These are phyloP conservation scores for Psilopogon haemacephalus DNA, from an alignment of 2,113 vertebrate species.

Conservation along the genomic window DNA sequence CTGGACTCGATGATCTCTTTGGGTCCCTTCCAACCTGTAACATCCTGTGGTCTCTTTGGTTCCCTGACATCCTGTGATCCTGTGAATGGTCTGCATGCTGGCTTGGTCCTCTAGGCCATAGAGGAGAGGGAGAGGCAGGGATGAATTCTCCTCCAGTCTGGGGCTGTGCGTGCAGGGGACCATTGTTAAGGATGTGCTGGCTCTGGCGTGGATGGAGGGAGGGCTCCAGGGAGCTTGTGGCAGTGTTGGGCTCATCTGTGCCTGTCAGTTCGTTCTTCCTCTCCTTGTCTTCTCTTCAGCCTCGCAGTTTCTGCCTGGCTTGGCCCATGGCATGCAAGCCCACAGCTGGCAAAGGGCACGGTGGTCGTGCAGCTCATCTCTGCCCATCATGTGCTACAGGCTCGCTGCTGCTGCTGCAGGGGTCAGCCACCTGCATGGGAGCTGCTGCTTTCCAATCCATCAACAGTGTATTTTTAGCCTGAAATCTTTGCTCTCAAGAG, in stretches of 20 bases:
- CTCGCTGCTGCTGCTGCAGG: accelerated
- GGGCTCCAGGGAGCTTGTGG: neutral
- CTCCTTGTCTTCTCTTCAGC: neutral
- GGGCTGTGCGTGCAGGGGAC: accelerated
- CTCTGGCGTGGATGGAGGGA: neutral
- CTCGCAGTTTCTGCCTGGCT: neutral
- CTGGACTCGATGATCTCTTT: no score
- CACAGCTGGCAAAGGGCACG: conserved; percentile 1
- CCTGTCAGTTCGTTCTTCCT: neutral
- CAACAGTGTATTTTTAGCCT: neutral
- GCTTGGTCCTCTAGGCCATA: neutral
- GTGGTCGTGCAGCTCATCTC: neutral
- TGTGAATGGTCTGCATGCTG: neutral
- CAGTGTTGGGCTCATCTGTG: neutral
- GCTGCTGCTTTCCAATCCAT: neutral
- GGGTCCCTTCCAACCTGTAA: no score
- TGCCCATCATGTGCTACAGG: neutral
- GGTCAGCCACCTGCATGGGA: neutral
- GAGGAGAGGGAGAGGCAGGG: neutral
- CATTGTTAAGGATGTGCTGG: neutral
- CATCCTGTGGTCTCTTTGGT: no score
- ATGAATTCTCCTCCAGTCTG: neutral
- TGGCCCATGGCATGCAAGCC: neutral
- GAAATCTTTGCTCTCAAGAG: neutral
- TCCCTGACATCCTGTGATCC: no score